Evolutionary conservation across 2,113 vertebrate species (phyloP).

Genomic region (Isurus oxyrinchus): DNA sequence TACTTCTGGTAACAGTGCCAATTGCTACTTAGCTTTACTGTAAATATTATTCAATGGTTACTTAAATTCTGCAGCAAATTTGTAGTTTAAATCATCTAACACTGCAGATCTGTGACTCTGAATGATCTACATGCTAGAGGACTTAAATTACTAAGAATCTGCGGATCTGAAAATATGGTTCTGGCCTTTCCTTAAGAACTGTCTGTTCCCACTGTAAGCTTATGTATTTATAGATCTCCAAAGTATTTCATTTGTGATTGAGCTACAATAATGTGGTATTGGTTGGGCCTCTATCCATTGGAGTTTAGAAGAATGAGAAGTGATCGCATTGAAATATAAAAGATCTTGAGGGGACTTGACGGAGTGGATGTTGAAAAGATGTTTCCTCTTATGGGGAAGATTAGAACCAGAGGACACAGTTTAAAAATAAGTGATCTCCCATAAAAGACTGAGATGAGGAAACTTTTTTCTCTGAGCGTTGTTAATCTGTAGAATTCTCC

Average conservation of each 20-base stretch:
- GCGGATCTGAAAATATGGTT: neutral
- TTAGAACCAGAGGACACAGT: no score
- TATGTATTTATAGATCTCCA: neutral
- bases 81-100: neutral
- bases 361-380: no score
- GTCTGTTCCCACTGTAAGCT: neutral
- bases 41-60: neutral
- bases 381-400: no score
- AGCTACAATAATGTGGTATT: neutral
- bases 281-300: no score
- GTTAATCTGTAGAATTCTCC: no score
- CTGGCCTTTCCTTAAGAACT: neutral
- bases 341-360: no score
- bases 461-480: no score
- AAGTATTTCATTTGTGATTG: neutral
- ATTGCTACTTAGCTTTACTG: neutral
- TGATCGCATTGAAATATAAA: no score
- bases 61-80: neutral
- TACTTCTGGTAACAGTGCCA: neutral
- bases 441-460: no score
- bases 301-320: no score
- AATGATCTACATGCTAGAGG: neutral
- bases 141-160: neutral
- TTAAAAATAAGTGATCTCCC: no score
- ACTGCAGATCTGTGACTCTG: neutral